Evolutionary conservation across 2,888 invertebrate species (phyloP).

Genomic region (Drosophila mettleri): DNA sequence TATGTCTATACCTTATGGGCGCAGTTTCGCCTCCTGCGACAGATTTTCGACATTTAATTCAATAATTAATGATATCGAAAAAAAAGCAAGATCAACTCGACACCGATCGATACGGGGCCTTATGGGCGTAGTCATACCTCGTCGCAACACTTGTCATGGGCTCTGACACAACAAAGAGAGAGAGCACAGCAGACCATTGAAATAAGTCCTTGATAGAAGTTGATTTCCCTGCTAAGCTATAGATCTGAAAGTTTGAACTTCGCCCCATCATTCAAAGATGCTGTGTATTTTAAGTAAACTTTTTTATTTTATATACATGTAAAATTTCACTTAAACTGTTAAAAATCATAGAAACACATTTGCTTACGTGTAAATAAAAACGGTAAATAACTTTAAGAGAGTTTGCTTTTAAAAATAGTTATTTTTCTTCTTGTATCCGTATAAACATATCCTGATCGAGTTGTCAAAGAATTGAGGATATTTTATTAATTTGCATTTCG

Average conservation of each 20-base stretch:
- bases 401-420: slow-evolving; percentile 29
- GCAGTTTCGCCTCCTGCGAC: not conserved
- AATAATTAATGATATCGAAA: too few relatives aligned
- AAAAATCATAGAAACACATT: slow-evolving; percentile 69
- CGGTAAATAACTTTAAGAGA: slow-evolving; percentile 44
- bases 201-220: too few relatives aligned
- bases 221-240: not conserved
- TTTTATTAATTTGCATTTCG: not conserved
- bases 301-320: slow-evolving; percentile 71
- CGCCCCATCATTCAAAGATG: not conserved
- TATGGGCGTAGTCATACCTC: not conserved
- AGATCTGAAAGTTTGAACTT: too few relatives aligned
- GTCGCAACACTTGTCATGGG: not conserved
- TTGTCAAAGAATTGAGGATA: not conserved
- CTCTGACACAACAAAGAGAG: not conserved
- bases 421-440: not conserved
- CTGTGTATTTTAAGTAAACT: slow-evolving; percentile 39
- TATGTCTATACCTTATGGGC: not conserved
- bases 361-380: slow-evolving; percentile 54
- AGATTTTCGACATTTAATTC: too few relatives aligned
- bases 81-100: too few relatives aligned
- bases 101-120: too few relatives aligned
- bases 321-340: slow-evolving; percentile 67
- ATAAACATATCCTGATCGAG: slow-evolving; percentile 11
- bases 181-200: not conserved